phyloP scores from a whole-genome alignment of 2,113 vertebrate genomes.

The Lucifuga dentata region DNA sequence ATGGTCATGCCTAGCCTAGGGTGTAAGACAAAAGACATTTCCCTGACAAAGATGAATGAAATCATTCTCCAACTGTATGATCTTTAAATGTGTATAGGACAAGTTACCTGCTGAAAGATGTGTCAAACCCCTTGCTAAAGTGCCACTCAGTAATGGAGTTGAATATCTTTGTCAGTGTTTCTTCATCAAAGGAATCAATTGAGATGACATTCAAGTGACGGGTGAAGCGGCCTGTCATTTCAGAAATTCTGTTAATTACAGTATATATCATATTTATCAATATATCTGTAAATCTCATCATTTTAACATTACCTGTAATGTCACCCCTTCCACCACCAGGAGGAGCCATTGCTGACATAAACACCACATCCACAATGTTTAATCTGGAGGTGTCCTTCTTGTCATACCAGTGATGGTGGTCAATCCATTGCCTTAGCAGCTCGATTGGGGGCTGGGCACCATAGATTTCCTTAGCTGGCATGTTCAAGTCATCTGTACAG shows the following conservation, averaged over 20 bases:
- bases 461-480: conserved; percentile 93
- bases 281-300: background rate
- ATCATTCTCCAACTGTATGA: background rate
- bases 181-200: conserved; percentile 90
- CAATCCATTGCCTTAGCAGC: conserved; percentile 91
- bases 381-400: conserved; percentile 88
- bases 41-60: background rate
- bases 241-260: conserved; percentile 4
- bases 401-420: conserved; percentile 94
- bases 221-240: conserved; percentile 88
- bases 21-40: conserved; percentile 1
- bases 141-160: conserved; percentile 91
- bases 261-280: background rate
- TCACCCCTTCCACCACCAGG: conserved; percentile 93
- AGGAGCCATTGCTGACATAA: conserved; percentile 93
- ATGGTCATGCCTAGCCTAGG: conserved; percentile 88
- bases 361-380: conserved; percentile 85
- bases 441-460: conserved; percentile 95
- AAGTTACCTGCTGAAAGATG: conserved; percentile 85
- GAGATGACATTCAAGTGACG: conserved; percentile 91
- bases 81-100: background rate
- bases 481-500: conserved; percentile 91
- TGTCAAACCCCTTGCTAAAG: conserved; percentile 90
- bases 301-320: conserved; percentile 86
- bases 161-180: conserved; percentile 90